A percentile compares a stretch with the other conserved stretches of the same genome.
Evolutionary conservation across 2,888 invertebrate species (phyloP).

Genomic region (Athalia rosae): DNA sequence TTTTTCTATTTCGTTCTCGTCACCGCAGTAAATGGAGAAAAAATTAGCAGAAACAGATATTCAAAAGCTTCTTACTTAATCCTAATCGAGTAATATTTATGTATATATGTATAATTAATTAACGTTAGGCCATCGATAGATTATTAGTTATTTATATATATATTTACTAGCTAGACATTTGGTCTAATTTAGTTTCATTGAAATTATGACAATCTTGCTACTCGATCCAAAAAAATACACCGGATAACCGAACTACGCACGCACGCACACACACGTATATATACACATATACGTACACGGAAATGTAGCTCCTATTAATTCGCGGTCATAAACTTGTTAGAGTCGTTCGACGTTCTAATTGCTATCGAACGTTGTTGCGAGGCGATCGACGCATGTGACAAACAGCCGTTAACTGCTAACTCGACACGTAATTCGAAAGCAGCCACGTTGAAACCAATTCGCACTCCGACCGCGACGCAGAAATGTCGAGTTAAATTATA

Average conservation of each 20-base stretch:
- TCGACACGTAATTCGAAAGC: too few species aligned
- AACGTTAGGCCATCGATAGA: constrained; percentile 39
- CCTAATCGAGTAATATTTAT: neutral
- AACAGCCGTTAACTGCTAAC: too few species aligned
- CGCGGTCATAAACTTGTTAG: neutral
- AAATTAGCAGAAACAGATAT: neutral
- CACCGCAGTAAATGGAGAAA: neutral
- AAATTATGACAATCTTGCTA: too few species aligned
- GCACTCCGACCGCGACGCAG: too few species aligned
- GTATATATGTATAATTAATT: neutral
- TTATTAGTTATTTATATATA: constrained; percentile 23
- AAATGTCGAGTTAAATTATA: too few species aligned
- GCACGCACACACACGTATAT: neutral
- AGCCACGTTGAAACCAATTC: too few species aligned
- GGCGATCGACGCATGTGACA: neutral
- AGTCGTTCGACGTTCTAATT: too few species aligned
- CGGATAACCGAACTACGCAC: too few species aligned
- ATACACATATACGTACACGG: constrained; percentile 19
- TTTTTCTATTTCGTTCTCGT: too few species aligned
- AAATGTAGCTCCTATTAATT: neutral
- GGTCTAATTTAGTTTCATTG: neutral
- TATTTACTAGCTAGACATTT: neutral
- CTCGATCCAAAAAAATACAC: too few species aligned
- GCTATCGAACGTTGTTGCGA: neutral
- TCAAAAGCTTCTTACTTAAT: constrained; percentile 3